Conservation (phyloP, 2,113 vertebrate species). For the Sylvia atricapilla region DNA sequence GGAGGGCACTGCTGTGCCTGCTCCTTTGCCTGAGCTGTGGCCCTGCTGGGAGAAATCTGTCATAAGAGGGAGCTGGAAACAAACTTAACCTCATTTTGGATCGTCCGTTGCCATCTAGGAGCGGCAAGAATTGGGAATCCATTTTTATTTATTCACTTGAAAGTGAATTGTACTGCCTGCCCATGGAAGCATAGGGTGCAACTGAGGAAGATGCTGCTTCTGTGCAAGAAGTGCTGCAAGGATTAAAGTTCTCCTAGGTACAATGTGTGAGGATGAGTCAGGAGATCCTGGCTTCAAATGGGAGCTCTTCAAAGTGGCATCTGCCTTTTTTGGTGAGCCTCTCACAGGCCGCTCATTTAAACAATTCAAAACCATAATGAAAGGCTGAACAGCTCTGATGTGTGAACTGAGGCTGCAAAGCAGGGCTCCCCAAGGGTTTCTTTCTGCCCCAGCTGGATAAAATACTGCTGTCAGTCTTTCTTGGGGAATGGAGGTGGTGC, state of each 20-base stretch:
- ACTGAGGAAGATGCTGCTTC: background rate
- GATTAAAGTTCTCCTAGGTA: background rate
- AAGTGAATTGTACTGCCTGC: background rate
- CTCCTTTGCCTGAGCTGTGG: background rate
- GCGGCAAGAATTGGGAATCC: accelerated
- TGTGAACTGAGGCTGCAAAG: background rate
- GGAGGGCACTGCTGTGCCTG: background rate
- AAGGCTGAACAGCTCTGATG: background rate
- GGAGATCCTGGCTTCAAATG: background rate
- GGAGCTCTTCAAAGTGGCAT: background rate
- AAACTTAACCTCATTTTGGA: background rate
- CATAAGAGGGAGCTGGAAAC: background rate
- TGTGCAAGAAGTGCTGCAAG: background rate
- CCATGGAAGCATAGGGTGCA: background rate
- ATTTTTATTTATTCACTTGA: background rate
- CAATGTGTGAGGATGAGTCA: background rate
- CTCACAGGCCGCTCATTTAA: background rate
- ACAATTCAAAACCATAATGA: background rate
- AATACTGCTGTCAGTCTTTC: background rate
- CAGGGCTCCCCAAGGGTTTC: background rate
- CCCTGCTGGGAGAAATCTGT: background rate
- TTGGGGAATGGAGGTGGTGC: background rate
- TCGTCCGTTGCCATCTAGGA: background rate
- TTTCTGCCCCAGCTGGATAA: background rate
- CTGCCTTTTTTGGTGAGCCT: background rate